Evolutionary conservation across 2,113 vertebrate species (phyloP).

Genomic region (Emberiza fucata): DNA sequence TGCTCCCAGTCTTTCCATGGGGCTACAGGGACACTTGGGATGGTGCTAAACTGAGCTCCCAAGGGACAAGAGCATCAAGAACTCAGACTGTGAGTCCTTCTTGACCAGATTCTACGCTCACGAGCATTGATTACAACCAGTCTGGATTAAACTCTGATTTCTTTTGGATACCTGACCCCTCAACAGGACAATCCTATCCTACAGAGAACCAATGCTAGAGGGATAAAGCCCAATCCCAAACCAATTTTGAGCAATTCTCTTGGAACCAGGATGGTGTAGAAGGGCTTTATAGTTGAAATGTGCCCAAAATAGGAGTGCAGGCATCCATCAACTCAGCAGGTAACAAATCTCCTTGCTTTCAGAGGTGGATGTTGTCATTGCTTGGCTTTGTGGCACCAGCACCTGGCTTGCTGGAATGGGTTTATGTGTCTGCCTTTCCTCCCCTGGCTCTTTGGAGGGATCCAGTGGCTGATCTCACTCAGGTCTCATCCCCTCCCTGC

Average conservation of each 20-base stretch:
- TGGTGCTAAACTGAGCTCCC: not conserved
- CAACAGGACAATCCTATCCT: not conserved
- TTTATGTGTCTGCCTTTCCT: slow-evolving; percentile 8
- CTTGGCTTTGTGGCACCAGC: not conserved
- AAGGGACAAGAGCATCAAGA: not conserved
- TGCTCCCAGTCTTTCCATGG: not conserved
- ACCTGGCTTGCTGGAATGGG: not conserved
- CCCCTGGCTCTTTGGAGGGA: not conserved
- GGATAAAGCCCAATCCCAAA: not conserved
- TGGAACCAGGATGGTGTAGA: not conserved
- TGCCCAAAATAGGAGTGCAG: not conserved
- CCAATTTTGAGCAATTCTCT: not conserved
- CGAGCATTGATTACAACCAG: not conserved
- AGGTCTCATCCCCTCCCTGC: not conserved
- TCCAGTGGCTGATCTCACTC: not conserved
- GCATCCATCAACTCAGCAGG: not conserved
- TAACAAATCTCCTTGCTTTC: not conserved
- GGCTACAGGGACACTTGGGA: not conserved
- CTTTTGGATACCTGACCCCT: not conserved
- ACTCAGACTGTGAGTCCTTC: not conserved
- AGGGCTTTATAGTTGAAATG: not conserved
- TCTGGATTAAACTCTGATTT: not conserved
- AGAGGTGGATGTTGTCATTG: not conserved
- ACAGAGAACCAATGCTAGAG: not conserved
- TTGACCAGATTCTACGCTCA: rapidly evolving